These are phyloP conservation scores for western clawed frog (Xenopus tropicalis) DNA, from an alignment of 2,113 vertebrate genomes.

Conservation along the genomic window UCB_Xtro_10.0 CM004444.2:28997001-28997500, in stretches of 20 bases:
- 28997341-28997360: slow-evolving; percentile 89
- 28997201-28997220: slow-evolving; percentile 31
- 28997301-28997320: slow-evolving; percentile 83
- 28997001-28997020: slow-evolving; percentile 89
- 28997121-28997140: slow-evolving; percentile 80
- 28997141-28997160: slow-evolving; percentile 83
- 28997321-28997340: slow-evolving; percentile 84
- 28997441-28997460: slow-evolving; percentile 81
- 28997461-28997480: slow-evolving; percentile 93
- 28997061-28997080: slow-evolving; percentile 68
- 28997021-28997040: slow-evolving; percentile 85
- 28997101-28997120: slow-evolving; percentile 72
- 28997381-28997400: slow-evolving; percentile 79
- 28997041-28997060: slow-evolving; percentile 74
- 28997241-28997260: slow-evolving; percentile 77
- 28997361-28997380: slow-evolving; percentile 72
- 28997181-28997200: slow-evolving; percentile 47
- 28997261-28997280: slow-evolving; percentile 86
- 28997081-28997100: slow-evolving; percentile 73
- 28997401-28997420: slow-evolving; percentile 92
- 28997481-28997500: slow-evolving; percentile 88
- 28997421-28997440: slow-evolving; percentile 81
- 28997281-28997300: slow-evolving; percentile 81
- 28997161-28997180: slow-evolving; percentile 71
- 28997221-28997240: slow-evolving; percentile 67